phyloP scores from a whole-genome alignment of 2,888 invertebrate genomes.

The Lasioglossum calceatum region DNA sequence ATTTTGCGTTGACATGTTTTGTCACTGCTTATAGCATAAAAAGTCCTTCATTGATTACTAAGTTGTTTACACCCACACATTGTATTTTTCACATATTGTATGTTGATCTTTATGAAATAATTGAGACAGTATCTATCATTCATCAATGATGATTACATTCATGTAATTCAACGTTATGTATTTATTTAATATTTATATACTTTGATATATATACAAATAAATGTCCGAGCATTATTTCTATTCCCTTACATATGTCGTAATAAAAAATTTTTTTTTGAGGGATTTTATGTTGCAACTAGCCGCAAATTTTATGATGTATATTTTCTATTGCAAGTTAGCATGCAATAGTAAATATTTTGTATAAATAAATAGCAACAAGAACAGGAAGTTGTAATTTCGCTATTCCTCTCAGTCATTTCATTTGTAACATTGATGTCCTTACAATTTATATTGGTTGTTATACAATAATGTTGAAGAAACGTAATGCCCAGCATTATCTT shows the following conservation, averaged over 20 bases:
- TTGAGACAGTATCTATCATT: slow-evolving; percentile 48
- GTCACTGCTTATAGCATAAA: slow-evolving; percentile 54
- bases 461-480: slow-evolving; percentile 65
- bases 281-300: slow-evolving; percentile 62
- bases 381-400: slow-evolving; percentile 54
- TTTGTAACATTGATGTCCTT: slow-evolving; percentile 59
- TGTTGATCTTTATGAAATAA: slow-evolving; percentile 52
- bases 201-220: slow-evolving; percentile 74
- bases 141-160: slow-evolving; percentile 57
- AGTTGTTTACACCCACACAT: slow-evolving; percentile 49
- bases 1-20: slow-evolving; percentile 52
- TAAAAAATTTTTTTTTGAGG: slow-evolving; percentile 61
- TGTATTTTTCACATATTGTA: slow-evolving; percentile 50
- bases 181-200: slow-evolving; percentile 62
- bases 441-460: slow-evolving; percentile 49
- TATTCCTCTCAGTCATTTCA: slow-evolving; percentile 63
- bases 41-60: slow-evolving; percentile 47
- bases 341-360: slow-evolving; percentile 63
- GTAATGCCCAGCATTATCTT: slow-evolving; percentile 64
- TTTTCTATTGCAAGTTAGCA: slow-evolving; percentile 62
- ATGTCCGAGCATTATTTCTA: slow-evolving; percentile 64
- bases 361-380: slow-evolving; percentile 78
- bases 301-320: slow-evolving; percentile 55
- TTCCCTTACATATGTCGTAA: slow-evolving; percentile 36
- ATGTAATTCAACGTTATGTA: slow-evolving; percentile 62